Evolutionary conservation across 2,113 vertebrate genomes (phyloP), one percentile per base, ranked within the genome.

Genomic region (Dascyllus trimaculatus): DNA sequence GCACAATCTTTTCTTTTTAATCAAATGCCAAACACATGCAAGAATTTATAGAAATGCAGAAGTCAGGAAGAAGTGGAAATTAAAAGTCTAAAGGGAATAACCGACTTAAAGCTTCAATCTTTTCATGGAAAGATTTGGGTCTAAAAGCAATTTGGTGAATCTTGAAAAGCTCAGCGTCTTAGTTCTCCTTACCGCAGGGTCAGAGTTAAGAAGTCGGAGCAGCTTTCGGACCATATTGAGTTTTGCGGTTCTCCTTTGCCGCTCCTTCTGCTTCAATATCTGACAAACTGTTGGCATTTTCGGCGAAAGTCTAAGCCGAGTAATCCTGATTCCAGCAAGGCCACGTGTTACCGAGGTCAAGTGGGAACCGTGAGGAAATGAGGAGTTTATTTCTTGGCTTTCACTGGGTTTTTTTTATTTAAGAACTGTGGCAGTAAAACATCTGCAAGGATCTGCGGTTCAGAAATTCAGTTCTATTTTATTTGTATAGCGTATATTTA

Each of bases 181-280:
- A 58, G 0, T 15, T 43, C 49, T 32, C 59, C 74, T 66, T 53
- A 61, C 4, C 22, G 21, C 65, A 11, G 64, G 67, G 58, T 87
- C 69, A 24, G 14, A 58, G 53, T 2, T 22, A 35, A 68, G 81
- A 64, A 65, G 74, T 70, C 49, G 1, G 71, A 85, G 88, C 85
- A 89, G 80, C 86, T 91, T 89, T 81, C 4, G 8, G 17, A 85
- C 69, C 93, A 91, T 90, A 91, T 88, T 74, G 91, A 89, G 11
- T 38, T 81, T 40, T 46, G 56, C 32, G 62, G 76, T 71, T 76
- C 40, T 74, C 35, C 71, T 72, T 60, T 35, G n/a, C 75, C 65
- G 22, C 25, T 84, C 87, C 89, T 85, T 92, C 91, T 90, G 84
- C 82, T 89, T 84, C 78, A 21, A 54, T 73, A 68, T 72, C 11